Evolutionary conservation across 2,113 vertebrate genomes (phyloP).

Genomic region (Phaethon lepturus): DNA sequence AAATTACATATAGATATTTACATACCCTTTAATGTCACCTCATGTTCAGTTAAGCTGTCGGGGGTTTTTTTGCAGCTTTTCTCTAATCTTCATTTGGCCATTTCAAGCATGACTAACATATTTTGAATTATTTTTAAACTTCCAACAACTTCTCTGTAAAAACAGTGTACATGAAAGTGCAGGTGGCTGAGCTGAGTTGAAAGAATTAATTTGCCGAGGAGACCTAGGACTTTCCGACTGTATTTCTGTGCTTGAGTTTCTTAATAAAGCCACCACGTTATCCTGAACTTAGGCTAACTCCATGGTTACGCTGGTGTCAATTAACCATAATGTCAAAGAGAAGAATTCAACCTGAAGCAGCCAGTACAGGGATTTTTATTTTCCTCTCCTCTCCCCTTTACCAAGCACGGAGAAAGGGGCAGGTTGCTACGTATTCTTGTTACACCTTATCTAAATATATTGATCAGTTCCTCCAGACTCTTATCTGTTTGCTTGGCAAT

Average conservation of each 20-base stretch:
- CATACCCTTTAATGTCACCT: constrained; percentile 25
- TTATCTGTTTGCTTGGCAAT: constrained; percentile 48
- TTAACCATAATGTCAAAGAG: constrained; percentile 13
- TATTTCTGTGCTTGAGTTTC: constrained; percentile 30
- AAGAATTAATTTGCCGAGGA: constrained; percentile 7
- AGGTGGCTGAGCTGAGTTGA: constrained; percentile 38
- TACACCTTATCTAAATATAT: constrained; percentile 60
- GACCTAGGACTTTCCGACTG: constrained; percentile 23
- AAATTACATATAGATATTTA: constrained; percentile 40
- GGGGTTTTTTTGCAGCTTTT: background rate
- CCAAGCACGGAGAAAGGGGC: background rate
- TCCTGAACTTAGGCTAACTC: constrained; percentile 30
- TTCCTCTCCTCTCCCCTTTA: background rate
- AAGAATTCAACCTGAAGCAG: constrained; percentile 9
- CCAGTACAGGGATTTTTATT: constrained; percentile 12
- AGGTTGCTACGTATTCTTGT: constrained; percentile 56
- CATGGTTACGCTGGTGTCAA: background rate
- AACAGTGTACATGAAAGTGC: background rate
- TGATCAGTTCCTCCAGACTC: constrained; percentile 37
- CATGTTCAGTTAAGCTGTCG: background rate
- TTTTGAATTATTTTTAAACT: constrained; percentile 47
- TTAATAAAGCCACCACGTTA: background rate
- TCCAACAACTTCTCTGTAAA: background rate
- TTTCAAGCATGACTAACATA: constrained; percentile 27
- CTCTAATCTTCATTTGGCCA: background rate